Conservation (phyloP, 2,797 vertebrate genomes). For the Eremophila alpestris region DNA sequence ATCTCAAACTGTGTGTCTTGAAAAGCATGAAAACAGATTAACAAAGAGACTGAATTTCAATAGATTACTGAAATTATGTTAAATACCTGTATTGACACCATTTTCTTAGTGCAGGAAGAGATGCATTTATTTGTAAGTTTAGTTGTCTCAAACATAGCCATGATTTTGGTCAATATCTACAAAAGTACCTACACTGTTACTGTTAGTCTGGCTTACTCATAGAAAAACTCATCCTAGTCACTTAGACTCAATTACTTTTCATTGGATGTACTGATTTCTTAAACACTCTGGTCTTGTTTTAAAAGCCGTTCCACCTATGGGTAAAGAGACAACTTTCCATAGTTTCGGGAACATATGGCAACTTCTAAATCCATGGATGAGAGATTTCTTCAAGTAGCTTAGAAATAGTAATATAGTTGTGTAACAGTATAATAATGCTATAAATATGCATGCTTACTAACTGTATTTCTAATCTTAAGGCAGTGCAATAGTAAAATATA, state of each 20-base stretch:
- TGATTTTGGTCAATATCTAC: neutral
- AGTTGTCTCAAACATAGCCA: neutral
- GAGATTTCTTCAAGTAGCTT: neutral
- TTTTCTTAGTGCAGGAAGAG: rapidly evolving
- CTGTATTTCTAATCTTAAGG: neutral
- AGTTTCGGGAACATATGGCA: neutral
- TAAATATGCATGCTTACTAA: neutral
- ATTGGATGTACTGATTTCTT: neutral
- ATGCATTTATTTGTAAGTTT: neutral
- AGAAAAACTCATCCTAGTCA: neutral
- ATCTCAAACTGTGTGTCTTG: neutral
- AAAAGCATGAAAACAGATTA: neutral
- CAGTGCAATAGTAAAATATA: neutral
- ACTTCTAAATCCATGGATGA: neutral
- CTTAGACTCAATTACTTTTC: neutral
- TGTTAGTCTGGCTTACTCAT: neutral
- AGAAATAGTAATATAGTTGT: neutral
- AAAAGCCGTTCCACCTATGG: neutral
- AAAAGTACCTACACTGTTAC: neutral
- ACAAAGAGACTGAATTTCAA: neutral
- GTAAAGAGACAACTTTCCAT: neutral
- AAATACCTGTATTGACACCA: neutral
- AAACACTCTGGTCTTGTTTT: neutral
- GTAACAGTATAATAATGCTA: neutral
- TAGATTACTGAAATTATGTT: neutral